phyloP scores from a whole-genome alignment of 2,797 vertebrate species.

The Zalophus californianus region DNA sequence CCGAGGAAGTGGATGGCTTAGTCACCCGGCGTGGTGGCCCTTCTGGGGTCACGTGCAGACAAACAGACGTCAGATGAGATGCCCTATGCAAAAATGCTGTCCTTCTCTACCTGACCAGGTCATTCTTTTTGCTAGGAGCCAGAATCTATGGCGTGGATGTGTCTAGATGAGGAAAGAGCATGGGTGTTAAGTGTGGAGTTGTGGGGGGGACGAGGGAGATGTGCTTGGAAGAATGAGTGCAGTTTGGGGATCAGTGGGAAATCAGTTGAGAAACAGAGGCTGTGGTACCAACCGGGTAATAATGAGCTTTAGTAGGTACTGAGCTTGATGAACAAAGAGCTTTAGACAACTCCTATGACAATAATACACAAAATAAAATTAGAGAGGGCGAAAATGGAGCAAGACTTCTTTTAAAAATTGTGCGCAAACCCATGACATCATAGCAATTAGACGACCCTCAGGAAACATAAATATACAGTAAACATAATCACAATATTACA shows the following conservation, averaged over 20 bases:
- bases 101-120: neutral
- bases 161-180: neutral
- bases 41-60: fast-evolving
- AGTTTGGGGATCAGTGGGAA: neutral
- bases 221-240: neutral
- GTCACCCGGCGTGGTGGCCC: fast-evolving
- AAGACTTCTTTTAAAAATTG: neutral
- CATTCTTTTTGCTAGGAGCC: neutral
- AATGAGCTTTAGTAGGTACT: neutral
- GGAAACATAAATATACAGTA: neutral
- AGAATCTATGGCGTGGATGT: neutral
- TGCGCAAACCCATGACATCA: neutral
- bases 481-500: neutral
- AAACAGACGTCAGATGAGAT: neutral
- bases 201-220: no score
- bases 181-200: fast-evolving
- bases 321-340: neutral
- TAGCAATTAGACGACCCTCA: neutral
- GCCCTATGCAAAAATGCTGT: neutral
- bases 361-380: neutral
- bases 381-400: neutral
- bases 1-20: neutral
- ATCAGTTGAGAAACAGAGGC: neutral
- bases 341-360: neutral
- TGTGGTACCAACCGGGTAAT: no score